These are phyloP conservation scores for Yponomeuta cagnagella DNA, from an alignment of 2,888 invertebrate species.

Conservation along the genomic window DNA sequence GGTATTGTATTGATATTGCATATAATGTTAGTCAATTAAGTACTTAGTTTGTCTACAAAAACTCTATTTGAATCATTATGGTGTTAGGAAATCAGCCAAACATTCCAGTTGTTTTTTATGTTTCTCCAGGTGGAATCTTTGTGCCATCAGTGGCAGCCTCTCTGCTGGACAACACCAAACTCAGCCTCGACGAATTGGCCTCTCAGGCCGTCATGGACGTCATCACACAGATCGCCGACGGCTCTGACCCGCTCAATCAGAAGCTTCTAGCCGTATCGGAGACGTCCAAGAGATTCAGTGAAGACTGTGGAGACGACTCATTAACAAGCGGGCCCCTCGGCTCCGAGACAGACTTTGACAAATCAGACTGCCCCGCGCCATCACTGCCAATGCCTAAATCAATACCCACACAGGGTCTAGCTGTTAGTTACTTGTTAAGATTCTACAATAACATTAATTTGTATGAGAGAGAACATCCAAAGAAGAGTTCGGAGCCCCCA, in stretches of 20 bases:
- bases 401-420: conserved; percentile 58
- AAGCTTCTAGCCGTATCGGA: conserved; percentile 59
- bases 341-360: conserved; percentile 51
- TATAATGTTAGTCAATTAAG: no score
- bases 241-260: conserved; percentile 75
- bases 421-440: conserved; percentile 62
- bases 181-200: conserved; percentile 72
- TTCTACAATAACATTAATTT: conserved; percentile 82
- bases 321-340: conserved; percentile 47
- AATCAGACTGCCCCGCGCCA: conserved; percentile 62
- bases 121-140: conserved; percentile 64
- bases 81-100: background rate
- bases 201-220: conserved; percentile 82
- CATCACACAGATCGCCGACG: conserved; percentile 73
- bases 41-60: no score
- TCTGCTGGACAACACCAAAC: conserved; percentile 69
- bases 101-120: background rate
- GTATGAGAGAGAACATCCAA: conserved; percentile 85
- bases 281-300: conserved; percentile 59
- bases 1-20: no score
- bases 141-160: conserved; percentile 74
- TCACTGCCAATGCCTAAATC: conserved; percentile 59
- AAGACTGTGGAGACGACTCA: conserved; percentile 62
- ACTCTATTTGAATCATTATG: no score
- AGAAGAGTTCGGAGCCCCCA: conserved; percentile 84